Conservation (phyloP, 2,888 invertebrate genomes). For the Plagodis pulveraria region DNA sequence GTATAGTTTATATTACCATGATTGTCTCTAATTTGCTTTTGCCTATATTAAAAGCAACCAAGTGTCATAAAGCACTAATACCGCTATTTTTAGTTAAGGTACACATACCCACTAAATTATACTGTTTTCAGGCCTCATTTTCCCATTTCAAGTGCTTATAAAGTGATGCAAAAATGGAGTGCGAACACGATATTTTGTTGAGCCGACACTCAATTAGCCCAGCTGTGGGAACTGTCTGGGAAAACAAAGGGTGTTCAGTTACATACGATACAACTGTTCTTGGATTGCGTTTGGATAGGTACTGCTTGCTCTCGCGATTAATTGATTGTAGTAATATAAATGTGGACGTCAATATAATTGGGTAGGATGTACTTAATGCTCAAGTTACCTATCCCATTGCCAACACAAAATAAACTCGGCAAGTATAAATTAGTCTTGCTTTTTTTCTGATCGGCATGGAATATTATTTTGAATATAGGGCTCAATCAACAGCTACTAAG, state of each 20-base stretch:
- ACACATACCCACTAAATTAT: background rate
- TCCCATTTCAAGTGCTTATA: constrained; percentile 50
- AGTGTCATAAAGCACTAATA: too few species aligned
- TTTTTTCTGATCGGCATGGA: too few species aligned
- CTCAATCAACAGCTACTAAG: too few species aligned
- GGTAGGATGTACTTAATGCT: too few species aligned
- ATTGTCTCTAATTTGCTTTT: too few species aligned
- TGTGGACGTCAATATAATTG: background rate
- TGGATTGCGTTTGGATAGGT: constrained; percentile 49
- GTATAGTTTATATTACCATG: too few species aligned
- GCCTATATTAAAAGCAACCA: too few species aligned
- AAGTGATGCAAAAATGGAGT: constrained; percentile 66
- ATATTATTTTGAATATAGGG: too few species aligned
- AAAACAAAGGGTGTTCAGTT: constrained; percentile 81
- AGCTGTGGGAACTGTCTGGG: constrained; percentile 80
- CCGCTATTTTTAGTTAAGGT: background rate
- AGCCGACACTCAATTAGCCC: constrained; percentile 78
- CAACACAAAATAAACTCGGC: too few species aligned
- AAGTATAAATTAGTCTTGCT: too few species aligned
- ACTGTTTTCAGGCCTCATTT: constrained; percentile 34
- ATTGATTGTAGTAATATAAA: background rate
- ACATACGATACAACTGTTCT: constrained; percentile 72
- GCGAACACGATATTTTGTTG: constrained; percentile 75
- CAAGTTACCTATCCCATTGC: too few species aligned
- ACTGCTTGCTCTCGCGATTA: constrained; percentile 5